phyloP scores from a whole-genome alignment of 2,888 invertebrate species.

The Pachydiplax longipennis region DNA sequence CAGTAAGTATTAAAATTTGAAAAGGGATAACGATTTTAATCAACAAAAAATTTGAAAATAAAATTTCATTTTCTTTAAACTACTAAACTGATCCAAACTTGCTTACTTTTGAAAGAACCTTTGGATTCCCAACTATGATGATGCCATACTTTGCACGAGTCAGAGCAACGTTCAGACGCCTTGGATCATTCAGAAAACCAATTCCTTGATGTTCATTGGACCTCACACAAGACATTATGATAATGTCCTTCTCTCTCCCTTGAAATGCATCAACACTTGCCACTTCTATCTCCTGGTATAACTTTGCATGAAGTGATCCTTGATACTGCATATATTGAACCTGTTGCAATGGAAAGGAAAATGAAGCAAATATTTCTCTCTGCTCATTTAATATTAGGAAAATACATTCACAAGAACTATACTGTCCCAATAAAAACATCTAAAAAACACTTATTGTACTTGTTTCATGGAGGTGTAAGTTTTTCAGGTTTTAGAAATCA shows the following conservation, averaged over 20 bases:
- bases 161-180: slow-evolving; percentile 96
- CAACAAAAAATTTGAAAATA: background rate
- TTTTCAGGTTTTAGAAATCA: background rate
- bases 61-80: background rate
- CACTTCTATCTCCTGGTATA: slow-evolving; percentile 98
- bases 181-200: slow-evolving; percentile 97
- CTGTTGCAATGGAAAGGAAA: slow-evolving; percentile 49
- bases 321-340: slow-evolving; percentile 98
- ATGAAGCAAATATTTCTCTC: background rate
- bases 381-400: too few species aligned
- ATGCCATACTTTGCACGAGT: slow-evolving; percentile 97
- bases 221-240: slow-evolving; percentile 98
- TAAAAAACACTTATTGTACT: too few species aligned
- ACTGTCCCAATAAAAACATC: background rate
- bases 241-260: slow-evolving; percentile 98
- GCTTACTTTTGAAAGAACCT: slow-evolving; percentile 87
- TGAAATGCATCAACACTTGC: slow-evolving; percentile 99
- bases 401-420: too few species aligned
- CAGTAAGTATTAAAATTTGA: background rate
- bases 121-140: slow-evolving; percentile 98
- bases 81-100: background rate
- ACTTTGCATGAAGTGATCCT: slow-evolving; percentile 93
- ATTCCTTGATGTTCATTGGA: slow-evolving; percentile 99
- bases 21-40: background rate
- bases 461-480: too few species aligned